Conservation (phyloP, 2,888 invertebrate species). For the Odontomyia ornata region DNA sequence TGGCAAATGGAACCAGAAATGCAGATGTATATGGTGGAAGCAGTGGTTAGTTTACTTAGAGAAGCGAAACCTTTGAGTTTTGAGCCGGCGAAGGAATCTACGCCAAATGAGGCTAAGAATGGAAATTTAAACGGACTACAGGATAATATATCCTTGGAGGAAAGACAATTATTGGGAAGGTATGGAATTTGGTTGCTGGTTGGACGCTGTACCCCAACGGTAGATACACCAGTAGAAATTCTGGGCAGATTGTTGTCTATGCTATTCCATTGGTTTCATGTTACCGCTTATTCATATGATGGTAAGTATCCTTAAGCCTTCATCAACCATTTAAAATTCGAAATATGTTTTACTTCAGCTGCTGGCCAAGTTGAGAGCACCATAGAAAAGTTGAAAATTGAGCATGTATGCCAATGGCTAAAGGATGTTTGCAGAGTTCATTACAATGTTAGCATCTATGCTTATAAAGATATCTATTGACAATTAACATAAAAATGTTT, state of each 20-base stretch:
- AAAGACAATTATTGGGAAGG: conserved; percentile 87
- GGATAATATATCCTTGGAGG: conserved; percentile 82
- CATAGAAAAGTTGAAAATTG: conserved; percentile 89
- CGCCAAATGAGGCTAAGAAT: conserved; percentile 59
- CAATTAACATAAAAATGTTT: not conserved
- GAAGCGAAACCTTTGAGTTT: conserved; percentile 87
- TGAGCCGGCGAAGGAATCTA: conserved; percentile 68
- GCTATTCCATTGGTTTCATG: conserved; percentile 99
- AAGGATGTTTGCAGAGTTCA: conserved; percentile 82
- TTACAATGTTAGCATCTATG: conserved; percentile 70
- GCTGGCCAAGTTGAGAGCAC: conserved; percentile 82
- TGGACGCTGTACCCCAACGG: conserved; percentile 85
- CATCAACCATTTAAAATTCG: no score
- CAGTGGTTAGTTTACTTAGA: conserved; percentile 89
- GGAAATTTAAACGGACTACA: conserved; percentile 61
- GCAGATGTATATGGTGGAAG: conserved; percentile 93
- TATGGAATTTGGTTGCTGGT: conserved; percentile 98
- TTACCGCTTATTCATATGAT: conserved; percentile 95
- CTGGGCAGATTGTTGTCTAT: conserved; percentile 93
- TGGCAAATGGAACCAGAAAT: conserved; percentile 91
- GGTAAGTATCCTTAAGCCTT: conserved; percentile 66
- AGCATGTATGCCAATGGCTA: conserved; percentile 94
- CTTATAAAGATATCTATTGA: no score
- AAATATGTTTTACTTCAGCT: conserved; percentile 15
- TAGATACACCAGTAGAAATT: conserved; percentile 79